Evolutionary conservation across 2,888 invertebrate genomes (phyloP).

Genomic region (Philhelius pedissequus): DNA sequence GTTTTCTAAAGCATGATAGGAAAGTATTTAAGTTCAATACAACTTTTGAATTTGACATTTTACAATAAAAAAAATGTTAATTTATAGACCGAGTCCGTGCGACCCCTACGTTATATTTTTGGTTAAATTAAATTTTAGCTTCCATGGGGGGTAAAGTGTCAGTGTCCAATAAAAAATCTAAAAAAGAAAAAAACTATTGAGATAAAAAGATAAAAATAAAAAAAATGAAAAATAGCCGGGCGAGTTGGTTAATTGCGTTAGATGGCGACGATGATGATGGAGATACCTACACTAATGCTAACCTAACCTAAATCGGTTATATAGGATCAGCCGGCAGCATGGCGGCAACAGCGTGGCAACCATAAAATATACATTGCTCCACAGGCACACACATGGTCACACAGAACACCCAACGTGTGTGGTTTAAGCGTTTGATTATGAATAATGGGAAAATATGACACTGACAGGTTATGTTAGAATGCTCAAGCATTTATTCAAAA

Average conservation of each 20-base stretch:
- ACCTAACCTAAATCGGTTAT: neutral
- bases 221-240: slow-evolving; percentile 7
- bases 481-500: neutral
- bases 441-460: slow-evolving; percentile 63
- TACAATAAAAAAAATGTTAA: neutral
- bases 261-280: slow-evolving; percentile 45
- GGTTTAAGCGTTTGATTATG: slow-evolving; percentile 52
- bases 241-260: slow-evolving; percentile 44
- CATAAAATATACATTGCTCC: slow-evolving; percentile 15
- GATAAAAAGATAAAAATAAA: neutral
- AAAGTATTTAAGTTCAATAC: no score
- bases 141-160: neutral
- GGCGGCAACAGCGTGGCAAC: slow-evolving; percentile 25
- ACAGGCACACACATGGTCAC: slow-evolving; percentile 3
- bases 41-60: no score
- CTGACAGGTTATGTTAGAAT: slow-evolving; percentile 40
- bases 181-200: neutral
- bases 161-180: neutral
- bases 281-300: neutral
- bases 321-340: neutral
- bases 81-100: neutral
- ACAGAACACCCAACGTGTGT: slow-evolving; percentile 51
- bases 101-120: neutral
- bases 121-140: neutral
- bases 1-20: no score